phyloP scores from a whole-genome alignment of 2,797 vertebrate genomes.

The Muscicapa striata region DNA sequence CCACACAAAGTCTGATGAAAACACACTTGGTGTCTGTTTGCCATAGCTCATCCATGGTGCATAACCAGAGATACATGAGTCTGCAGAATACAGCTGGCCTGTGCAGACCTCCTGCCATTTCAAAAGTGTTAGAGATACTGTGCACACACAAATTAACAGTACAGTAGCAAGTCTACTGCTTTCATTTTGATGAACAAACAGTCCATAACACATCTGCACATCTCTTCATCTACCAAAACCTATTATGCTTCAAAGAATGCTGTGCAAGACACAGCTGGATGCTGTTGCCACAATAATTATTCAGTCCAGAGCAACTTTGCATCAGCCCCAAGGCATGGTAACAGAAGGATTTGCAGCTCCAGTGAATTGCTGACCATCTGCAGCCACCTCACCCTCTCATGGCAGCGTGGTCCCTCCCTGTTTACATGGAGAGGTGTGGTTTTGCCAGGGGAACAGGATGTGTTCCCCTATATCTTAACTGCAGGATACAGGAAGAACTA shows the following conservation, averaged over 20 bases:
- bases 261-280: background rate
- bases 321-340: background rate
- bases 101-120: accelerated
- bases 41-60: background rate
- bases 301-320: background rate
- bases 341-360: background rate
- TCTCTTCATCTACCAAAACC: background rate
- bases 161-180: background rate
- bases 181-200: background rate
- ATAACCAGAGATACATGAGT: background rate
- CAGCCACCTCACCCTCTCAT: background rate
- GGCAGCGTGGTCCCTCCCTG: background rate
- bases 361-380: background rate
- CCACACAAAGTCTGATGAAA: background rate
- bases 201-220: background rate
- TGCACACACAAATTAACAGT: background rate
- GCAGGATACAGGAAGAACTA: background rate
- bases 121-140: background rate
- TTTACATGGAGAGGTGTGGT: background rate
- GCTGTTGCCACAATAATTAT: background rate
- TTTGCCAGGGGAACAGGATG: background rate
- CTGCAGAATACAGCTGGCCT: background rate
- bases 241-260: background rate
- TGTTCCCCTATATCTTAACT: background rate
- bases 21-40: background rate